A percentile compares a stretch with the other conserved stretches of the same genome.
These are phyloP conservation scores for Pycnomerus fuliginosus DNA, from an alignment of 2,888 invertebrate genomes.

Conservation along the genomic window DNA sequence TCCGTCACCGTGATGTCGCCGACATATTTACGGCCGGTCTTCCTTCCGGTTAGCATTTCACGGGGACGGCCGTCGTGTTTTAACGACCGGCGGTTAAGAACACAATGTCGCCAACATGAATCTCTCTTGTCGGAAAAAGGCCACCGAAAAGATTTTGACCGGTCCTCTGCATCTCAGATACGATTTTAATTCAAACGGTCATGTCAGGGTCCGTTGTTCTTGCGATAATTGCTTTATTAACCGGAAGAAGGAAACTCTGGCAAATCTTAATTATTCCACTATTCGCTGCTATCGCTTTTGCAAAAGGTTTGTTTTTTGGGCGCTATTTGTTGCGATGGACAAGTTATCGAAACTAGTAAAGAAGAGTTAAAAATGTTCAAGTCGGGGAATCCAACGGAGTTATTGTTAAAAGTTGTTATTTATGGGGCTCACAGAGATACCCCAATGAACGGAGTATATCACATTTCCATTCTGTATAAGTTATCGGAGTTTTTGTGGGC, in stretches of 20 bases:
- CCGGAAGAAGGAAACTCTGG: constrained; percentile 41
- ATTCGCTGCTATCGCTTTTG: constrained; percentile 26
- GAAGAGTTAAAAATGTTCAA: constrained; percentile 6
- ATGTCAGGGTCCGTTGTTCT: constrained; percentile 18
- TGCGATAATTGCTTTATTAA: constrained; percentile 44
- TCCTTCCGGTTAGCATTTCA: constrained; percentile 41
- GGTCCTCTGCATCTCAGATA: neutral
- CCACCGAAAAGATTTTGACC: neutral
- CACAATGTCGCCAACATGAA: constrained; percentile 21
- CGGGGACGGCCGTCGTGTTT: constrained; percentile 31
- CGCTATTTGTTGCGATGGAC: neutral
- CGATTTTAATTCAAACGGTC: neutral
- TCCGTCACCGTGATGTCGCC: constrained; percentile 38
- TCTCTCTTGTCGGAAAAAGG: constrained; percentile 5
- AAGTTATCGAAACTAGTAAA: neutral
- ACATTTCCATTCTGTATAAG: constrained; percentile 37
- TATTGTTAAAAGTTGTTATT: constrained; percentile 44
- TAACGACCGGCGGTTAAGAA: constrained; percentile 29
- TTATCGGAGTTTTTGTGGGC: constrained; percentile 47
- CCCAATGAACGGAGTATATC: constrained; percentile 37
- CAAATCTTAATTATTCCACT: constrained; percentile 47
- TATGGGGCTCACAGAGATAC: constrained; percentile 37
- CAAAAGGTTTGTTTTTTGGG: constrained; percentile 12
- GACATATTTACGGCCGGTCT: constrained; percentile 42
- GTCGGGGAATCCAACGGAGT: constrained; percentile 31